Evolutionary conservation across 2,797 vertebrate genomes (phyloP).

Genomic region (Odontamblyopus lacepedii): DNA sequence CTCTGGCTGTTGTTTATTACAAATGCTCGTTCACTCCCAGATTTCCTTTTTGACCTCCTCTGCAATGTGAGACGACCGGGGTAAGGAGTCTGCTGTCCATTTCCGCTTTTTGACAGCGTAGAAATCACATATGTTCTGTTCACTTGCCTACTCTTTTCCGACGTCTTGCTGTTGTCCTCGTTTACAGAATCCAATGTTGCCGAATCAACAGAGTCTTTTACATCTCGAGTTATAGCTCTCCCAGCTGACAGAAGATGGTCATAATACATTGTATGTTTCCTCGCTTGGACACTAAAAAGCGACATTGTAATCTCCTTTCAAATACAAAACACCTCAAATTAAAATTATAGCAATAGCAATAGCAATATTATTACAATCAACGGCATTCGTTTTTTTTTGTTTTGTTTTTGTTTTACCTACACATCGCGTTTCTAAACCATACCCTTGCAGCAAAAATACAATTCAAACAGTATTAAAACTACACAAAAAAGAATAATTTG

Average conservation of each 20-base stretch:
- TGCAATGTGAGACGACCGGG: constrained; percentile 77
- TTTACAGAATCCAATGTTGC: constrained; percentile 33
- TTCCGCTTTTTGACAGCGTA: constrained; percentile 62
- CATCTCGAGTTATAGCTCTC: constrained; percentile 32
- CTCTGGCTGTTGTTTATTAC: constrained; percentile 50
- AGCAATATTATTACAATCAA: constrained; percentile 1
- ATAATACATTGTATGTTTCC: constrained; percentile 66
- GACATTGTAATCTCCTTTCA: constrained; percentile 54
- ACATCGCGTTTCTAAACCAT: not conserved
- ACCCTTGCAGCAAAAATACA: not conserved
- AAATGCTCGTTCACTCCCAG: constrained; percentile 32
- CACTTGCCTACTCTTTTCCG: constrained; percentile 62
- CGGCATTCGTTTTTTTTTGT: not conserved
- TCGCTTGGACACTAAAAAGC: constrained; percentile 63
- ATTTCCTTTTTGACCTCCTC: constrained; percentile 77
- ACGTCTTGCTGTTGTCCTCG: constrained; percentile 34
- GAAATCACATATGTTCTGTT: constrained; percentile 86
- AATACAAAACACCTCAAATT: constrained; percentile 6
- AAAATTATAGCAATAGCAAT: not conserved
- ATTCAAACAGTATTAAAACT: not conserved
- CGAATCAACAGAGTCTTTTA: constrained; percentile 27
- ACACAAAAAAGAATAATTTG: not conserved
- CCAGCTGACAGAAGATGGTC: constrained; percentile 56
- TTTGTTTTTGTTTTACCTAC: not conserved
- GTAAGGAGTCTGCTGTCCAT: constrained; percentile 42